Evolutionary conservation across 2,113 vertebrate species (phyloP), one percentile per base, ranked within the genome.

Genomic region (Theristicus caerulescens): DNA sequence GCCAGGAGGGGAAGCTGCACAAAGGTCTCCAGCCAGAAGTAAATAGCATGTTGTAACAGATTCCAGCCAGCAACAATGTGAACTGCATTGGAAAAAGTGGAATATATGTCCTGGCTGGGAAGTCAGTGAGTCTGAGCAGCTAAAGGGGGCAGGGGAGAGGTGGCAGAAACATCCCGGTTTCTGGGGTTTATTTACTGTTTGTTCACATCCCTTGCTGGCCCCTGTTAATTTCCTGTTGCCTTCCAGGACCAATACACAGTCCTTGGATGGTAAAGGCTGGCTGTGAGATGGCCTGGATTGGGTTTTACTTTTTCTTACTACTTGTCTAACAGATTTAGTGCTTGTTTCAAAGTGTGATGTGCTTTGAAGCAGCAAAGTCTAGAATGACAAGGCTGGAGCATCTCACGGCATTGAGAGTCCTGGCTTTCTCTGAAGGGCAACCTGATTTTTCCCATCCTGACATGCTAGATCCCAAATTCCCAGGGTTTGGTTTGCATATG

Each of bases 121-220:
- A 25, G 38, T 36, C 25, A 3, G 38, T 46, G 66, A 40, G 36
- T 29, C 32, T 64, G 40, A 66, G 34, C 49, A 69, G 79, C 70
- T 79, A 3, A 55, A 59, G 51, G 36, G 6, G 10, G 4, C 3
- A 46, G 49, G 49, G 27, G 54, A 36, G 52, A 66, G 42, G 25
- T 27, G 55, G 73, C 36, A 38, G 38, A 38, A 38, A 22, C 13
- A 15, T 62, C 47, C 36, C 0, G 0, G 5, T 8, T 81, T 52
- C 44, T 19, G 44, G 51, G 47, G 6, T 22, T 78, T 70, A 36
- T 71, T 65, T 82, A 3, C 31, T 86, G 54, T 80, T 83, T 62
- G 57, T 36, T 70, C 40, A 6, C 65, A 25, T 46, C 51, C 40
- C 18, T 73, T 38, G 59, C 46, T 91, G 67, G 46, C 10, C 46